phyloP scores from a whole-genome alignment of 2,797 vertebrate species.

The Scleropages formosus region DNA sequence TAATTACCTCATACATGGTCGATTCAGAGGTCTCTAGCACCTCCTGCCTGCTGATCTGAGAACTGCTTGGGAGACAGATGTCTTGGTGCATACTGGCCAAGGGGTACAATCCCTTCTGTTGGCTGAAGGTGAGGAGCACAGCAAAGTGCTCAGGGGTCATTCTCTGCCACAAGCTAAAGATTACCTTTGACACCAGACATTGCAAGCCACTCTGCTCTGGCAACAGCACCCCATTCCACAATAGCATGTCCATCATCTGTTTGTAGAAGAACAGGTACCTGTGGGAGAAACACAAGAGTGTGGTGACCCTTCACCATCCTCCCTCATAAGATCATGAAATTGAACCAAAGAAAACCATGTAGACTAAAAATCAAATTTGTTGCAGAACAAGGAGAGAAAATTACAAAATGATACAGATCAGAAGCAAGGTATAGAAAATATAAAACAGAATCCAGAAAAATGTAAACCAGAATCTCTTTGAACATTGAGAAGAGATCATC shows the following conservation, averaged over 20 bases:
- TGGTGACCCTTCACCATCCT: no score
- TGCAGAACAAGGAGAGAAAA: no score
- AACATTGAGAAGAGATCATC: no score
- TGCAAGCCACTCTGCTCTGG: slow-evolving; percentile 59
- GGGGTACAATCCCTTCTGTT: slow-evolving; percentile 48
- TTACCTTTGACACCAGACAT: slow-evolving; percentile 70
- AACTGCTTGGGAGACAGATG: not conserved
- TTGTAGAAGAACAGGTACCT: slow-evolving; percentile 77
- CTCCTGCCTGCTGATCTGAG: slow-evolving; percentile 61
- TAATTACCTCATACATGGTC: slow-evolving; percentile 67
- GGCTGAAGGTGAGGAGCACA: slow-evolving; percentile 57
- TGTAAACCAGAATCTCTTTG: no score
- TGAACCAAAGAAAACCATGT: no score
- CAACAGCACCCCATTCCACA: slow-evolving; percentile 58
- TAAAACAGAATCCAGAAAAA: no score
- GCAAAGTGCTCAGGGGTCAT: slow-evolving; percentile 65
- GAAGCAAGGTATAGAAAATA: no score
- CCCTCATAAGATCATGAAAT: no score
- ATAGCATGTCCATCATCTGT: slow-evolving; percentile 69
- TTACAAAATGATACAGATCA: no score
- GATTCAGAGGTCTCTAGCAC: slow-evolving; percentile 61
- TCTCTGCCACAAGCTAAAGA: slow-evolving; percentile 75
- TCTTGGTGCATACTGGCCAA: not conserved
- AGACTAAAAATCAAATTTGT: no score
- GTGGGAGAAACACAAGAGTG: slow-evolving; percentile 30